Evolutionary conservation across 2,888 invertebrate genomes (phyloP), one percentile per base, ranked within the genome.

Genomic region (Cosmia pyralina): DNA sequence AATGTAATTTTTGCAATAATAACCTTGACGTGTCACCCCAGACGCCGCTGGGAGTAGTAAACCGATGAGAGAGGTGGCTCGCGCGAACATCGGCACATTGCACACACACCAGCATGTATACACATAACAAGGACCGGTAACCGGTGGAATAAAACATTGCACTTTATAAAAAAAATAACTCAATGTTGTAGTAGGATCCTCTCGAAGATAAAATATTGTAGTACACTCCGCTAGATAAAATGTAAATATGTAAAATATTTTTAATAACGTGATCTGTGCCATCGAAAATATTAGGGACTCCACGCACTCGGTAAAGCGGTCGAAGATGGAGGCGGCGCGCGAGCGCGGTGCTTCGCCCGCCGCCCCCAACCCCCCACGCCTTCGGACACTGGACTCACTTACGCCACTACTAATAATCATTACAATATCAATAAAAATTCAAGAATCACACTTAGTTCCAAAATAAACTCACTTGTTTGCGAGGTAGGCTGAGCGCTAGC

Each of bases 381-480:
- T 92, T 90, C 85, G 77, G 80, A 85, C 85, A 87, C 88, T 91
- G 89, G 90, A 93, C 93, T 95, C 95, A 95, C 96, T 95, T 95
- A 96, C 92, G 94, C 94, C 93, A 94, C 96, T 96, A 96, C 96
- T 94, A 95, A 95, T 94, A 95, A 95, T 95, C 94, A 94, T 96
- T 96, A 96, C 95, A 95, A 96, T 96, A 96, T 95, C 94, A 96
- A 96, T 96, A 96, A 96, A 96, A 96, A 96, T 96, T 96, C 97
- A 97, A 97, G 97, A 97, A 97, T 97, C 97, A 97, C 97, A 97
- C 97, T 97, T 97, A 97, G 97, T 97, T 96, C 97, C 97, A 97
- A 97, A 97, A 97, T 97, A 97, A 97, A 97, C 97, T 97, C 97
- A 97, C 97, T 97, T 97, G 96, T 97, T 96, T 97, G 97, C 97